Percentiles rank a stretch among this genome's conserved stretches.
phyloP scores from a whole-genome alignment of 2,113 vertebrate genomes.

The Podarcis cretensis region DNA sequence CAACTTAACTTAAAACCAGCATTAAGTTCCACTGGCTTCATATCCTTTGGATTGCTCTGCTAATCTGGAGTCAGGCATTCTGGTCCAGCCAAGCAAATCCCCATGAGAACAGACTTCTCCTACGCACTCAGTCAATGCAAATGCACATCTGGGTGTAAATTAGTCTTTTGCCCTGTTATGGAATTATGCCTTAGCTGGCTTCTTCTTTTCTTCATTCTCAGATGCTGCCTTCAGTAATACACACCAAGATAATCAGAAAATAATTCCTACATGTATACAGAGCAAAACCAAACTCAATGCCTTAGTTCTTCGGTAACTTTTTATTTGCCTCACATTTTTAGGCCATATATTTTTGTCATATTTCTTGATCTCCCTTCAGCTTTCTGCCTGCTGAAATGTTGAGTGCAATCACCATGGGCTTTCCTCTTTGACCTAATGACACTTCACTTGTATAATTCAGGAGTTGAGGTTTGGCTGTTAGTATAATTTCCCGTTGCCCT shows the following conservation, averaged over 20 bases:
- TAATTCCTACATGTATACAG: constrained; percentile 27
- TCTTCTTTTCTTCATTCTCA: constrained; percentile 11
- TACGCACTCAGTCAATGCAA: background rate
- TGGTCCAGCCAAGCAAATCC: background rate
- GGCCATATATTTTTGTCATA: constrained; percentile 31
- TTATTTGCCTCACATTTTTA: constrained; percentile 19
- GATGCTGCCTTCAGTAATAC: constrained; percentile 20
- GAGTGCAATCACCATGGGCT: constrained; percentile 60
- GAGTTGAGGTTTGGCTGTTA: constrained; percentile 73
- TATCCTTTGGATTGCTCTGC: no score
- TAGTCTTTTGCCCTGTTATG: background rate
- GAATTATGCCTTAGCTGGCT: constrained; percentile 5
- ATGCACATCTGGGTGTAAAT: background rate
- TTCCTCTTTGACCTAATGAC: constrained; percentile 70
- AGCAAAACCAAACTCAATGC: constrained; percentile 17
- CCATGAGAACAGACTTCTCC: background rate
- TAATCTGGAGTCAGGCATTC: background rate
- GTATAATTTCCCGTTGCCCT: constrained; percentile 62
- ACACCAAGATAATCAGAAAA: constrained; percentile 31
- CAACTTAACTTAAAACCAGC: no score
- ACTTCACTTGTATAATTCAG: constrained; percentile 65
- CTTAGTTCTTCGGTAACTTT: constrained; percentile 42
- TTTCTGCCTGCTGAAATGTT: constrained; percentile 70
- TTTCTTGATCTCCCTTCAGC: constrained; percentile 67
- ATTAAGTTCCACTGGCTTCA: no score